These are phyloP conservation scores for Lasaia peninsularis DNA, from an alignment of 1,140 invertebrate genomes.

Conservation along the genomic window DNA sequence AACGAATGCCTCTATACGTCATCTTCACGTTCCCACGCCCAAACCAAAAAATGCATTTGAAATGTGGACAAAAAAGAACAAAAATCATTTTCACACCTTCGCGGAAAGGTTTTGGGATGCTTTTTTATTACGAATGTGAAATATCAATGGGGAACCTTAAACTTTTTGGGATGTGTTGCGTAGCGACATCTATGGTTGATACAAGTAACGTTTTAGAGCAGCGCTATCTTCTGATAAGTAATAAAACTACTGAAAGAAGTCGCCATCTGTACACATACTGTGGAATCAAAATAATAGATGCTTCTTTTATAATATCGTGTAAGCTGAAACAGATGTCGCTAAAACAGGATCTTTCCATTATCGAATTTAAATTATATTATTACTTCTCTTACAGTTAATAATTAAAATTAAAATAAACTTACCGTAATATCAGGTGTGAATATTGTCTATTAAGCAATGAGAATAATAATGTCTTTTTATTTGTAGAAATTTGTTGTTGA, in stretches of 20 bases:
- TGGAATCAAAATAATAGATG: too few relatives aligned
- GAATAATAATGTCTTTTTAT: too few relatives aligned
- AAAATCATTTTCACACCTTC: conserved; percentile 74
- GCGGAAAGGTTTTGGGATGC: conserved; percentile 56
- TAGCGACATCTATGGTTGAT: conserved; percentile 40
- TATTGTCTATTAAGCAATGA: too few relatives aligned
- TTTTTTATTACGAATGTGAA: conserved; percentile 69
- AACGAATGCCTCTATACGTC: conserved; percentile 49
- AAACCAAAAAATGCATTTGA: conserved; percentile 44
- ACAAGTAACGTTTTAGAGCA: not conserved
- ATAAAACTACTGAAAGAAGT: not conserved
- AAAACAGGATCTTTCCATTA: too few relatives aligned
- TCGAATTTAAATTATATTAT: too few relatives aligned
- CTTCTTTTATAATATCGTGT: too few relatives aligned
- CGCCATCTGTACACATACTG: too few relatives aligned
- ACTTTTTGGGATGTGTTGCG: conserved; percentile 40
- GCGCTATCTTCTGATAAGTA: not conserved
- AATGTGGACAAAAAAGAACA: conserved; percentile 44
- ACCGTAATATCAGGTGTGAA: too few relatives aligned
- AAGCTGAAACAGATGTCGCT: too few relatives aligned
- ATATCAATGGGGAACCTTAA: conserved; percentile 54
- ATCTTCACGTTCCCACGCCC: conserved; percentile 55
- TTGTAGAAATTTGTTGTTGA: too few relatives aligned
- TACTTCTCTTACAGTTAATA: too few relatives aligned
- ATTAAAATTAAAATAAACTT: too few relatives aligned